Evolutionary conservation across 2,113 vertebrate species (phyloP).

Genomic region (Reinhardtius hippoglossoides): DNA sequence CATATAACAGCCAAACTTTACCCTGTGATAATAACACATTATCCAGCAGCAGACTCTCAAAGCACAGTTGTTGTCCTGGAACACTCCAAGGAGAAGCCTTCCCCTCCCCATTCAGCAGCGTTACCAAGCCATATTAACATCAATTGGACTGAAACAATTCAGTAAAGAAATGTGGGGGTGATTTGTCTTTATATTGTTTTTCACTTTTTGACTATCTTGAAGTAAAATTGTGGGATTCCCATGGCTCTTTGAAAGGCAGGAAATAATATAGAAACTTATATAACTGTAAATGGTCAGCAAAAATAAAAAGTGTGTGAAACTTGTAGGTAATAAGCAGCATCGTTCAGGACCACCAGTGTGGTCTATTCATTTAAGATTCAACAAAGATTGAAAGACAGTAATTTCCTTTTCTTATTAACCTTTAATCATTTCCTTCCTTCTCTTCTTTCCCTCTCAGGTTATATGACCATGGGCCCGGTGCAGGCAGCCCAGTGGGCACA

Average conservation of each 20-base stretch:
- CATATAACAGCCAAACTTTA: slow-evolving; percentile 1
- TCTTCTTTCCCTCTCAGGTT: slow-evolving; percentile 83
- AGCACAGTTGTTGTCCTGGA: neutral
- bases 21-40: slow-evolving; percentile 2
- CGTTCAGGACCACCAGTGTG: neutral
- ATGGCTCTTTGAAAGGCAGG: no score
- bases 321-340: neutral
- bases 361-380: neutral
- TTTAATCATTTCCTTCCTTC: neutral
- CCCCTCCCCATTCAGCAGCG: neutral
- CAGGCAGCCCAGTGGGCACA: slow-evolving; percentile 97
- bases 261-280: no score
- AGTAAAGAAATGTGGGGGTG: no score
- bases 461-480: slow-evolving; percentile 98
- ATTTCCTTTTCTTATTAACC: neutral
- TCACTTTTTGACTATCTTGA: no score
- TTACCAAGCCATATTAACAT: neutral
- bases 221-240: no score
- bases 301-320: no score
- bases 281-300: no score
- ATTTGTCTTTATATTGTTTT: no score
- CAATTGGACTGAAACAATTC: no score
- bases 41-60: no score
- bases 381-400: neutral
- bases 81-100: neutral